Evolutionary conservation across 1,140 invertebrate species (phyloP).

Genomic region (Drosophila albomicans): DNA sequence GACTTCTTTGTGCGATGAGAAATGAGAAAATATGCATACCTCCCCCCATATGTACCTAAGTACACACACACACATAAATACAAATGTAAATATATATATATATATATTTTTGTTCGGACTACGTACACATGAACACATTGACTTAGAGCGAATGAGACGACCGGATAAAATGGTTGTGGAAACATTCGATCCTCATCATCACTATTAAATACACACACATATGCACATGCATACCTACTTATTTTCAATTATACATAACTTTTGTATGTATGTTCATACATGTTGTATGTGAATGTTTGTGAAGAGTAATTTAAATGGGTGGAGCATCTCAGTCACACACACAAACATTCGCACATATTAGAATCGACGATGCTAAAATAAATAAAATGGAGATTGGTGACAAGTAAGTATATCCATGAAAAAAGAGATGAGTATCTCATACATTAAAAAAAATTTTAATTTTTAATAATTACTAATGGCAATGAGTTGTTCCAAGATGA

Average conservation of each 20-base stretch:
- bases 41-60: slow-evolving; percentile 1
- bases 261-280: slow-evolving; percentile 6
- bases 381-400: slow-evolving; percentile 53
- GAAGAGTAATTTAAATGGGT: slow-evolving; percentile 33
- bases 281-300: background rate
- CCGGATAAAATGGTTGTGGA: slow-evolving; percentile 11
- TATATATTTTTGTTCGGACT: background rate
- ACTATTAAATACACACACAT: slow-evolving; percentile 25
- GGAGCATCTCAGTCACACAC: slow-evolving; percentile 35
- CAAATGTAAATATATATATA: background rate
- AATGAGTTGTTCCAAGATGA: too few species aligned
- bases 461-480: too few species aligned
- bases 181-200: slow-evolving; percentile 16
- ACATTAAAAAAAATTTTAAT: too few species aligned
- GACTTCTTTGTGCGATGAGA: slow-evolving; percentile 44
- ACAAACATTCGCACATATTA: background rate
- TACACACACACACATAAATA: background rate
- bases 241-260: slow-evolving; percentile 4
- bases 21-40: slow-evolving; percentile 13
- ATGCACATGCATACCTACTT: background rate
- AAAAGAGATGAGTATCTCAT: too few species aligned
- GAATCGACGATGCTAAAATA: slow-evolving; percentile 9
- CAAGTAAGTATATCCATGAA: background rate
- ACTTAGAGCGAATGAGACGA: slow-evolving; percentile 33
- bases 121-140: background rate